phyloP scores from a whole-genome alignment of 2,797 vertebrate genomes.

The Falco peregrinus region DNA sequence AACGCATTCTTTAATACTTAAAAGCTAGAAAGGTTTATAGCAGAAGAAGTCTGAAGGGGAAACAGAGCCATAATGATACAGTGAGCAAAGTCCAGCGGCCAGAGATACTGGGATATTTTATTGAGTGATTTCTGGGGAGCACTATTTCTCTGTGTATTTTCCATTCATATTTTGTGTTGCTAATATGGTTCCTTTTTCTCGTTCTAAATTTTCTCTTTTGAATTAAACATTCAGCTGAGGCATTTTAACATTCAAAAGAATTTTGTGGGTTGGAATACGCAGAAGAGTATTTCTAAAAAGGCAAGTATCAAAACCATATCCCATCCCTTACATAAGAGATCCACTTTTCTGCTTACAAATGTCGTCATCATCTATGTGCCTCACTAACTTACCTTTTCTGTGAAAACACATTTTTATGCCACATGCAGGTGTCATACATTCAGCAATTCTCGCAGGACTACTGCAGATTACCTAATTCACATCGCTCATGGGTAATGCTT shows the following conservation, averaged over 20 bases:
- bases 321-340: not conserved
- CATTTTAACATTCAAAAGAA: not conserved
- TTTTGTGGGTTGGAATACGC: not conserved
- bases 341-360: not conserved
- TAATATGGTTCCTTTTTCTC: not conserved
- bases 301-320: not conserved
- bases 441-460: not conserved
- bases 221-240: not conserved
- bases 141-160: not conserved
- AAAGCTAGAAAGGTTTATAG: not conserved
- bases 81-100: not conserved
- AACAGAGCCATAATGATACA: not conserved
- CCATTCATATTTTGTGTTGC: not conserved
- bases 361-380: not conserved
- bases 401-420: not conserved
- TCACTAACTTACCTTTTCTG: not conserved
- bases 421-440: not conserved
- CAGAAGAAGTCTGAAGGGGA: not conserved
- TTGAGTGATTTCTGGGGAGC: not conserved
- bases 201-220: not conserved
- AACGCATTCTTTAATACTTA: not conserved
- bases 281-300: not conserved
- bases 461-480: not conserved
- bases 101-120: not conserved
- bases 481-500: not conserved